Evolutionary conservation across 2,113 vertebrate genomes (phyloP), one percentile per base, ranked within the genome.

Genomic region (Stigmatopora nigra): DNA sequence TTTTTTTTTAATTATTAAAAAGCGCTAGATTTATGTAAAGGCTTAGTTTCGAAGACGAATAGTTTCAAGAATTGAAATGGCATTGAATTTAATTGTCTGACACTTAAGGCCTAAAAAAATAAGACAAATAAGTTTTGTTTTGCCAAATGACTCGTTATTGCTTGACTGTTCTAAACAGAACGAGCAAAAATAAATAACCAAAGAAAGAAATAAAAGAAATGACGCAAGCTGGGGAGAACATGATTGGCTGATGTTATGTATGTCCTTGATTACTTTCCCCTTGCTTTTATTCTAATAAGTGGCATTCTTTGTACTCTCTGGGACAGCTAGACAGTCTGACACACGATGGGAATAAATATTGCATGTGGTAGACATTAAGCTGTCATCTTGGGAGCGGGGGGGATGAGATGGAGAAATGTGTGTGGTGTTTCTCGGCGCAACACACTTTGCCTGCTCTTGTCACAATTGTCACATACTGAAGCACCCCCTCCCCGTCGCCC

Each of bases 251-350:
- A 93, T 95, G 93, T 93, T 95, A 96, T 95, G 97, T 94, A 91
- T 97, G 96, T 96, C 97, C 97, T 96, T 98, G 95, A 98, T 99
- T 98, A 98, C 95, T 93, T 96, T 97, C 91, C 93, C 90, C 92
- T 92, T 94, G 94, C 95, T 96, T 98, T 98, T 98, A 98, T 99
- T 96, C 93, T 97, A 97, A 95, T 97, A 99, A 98, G 94, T 98
- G 94, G 95, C 94, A 95, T 95, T 97, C 95, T 97, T 98, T 98
- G 94, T 98, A 93, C 95, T 95, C 93, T 87, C 84, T 91, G 86
- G 94, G 94, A 96, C 93, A 94, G 94, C 93, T 95, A 93, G 97
- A 98, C 96, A 99, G 94, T 94, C 95, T 99, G 97, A 98, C 95
- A 97, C 94, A 93, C 93, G 94, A 97, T 92, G 95, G 94, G 94